A percentile compares a stretch with the other conserved stretches of the same genome.
Conservation (phyloP, 2,113 vertebrate species). For the Chinchilla lanigera region DNA sequence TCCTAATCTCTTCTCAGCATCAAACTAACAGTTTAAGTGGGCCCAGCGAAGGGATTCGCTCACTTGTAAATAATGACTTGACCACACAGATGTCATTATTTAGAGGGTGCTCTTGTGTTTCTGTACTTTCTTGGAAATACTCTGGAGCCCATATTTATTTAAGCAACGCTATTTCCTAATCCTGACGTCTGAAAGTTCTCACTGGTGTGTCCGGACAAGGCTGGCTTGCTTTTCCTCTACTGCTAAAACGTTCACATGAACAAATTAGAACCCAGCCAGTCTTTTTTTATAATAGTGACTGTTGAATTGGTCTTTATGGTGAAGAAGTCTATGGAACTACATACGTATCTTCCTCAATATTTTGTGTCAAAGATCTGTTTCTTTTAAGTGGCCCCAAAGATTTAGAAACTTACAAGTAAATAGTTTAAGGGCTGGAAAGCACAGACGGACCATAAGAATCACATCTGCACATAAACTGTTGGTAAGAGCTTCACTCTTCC, state of each 20-base stretch:
- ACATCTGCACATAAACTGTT: constrained; percentile 30
- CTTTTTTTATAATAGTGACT: constrained; percentile 9
- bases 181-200: not conserved
- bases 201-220: not conserved
- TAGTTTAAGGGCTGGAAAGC: constrained; percentile 53
- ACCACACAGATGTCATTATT: not conserved
- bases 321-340: not conserved
- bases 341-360: not conserved
- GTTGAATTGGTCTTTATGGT: constrained; percentile 24
- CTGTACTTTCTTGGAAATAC: constrained; percentile 3
- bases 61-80: not conserved
- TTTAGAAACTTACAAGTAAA: constrained; percentile 24
- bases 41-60: not conserved
- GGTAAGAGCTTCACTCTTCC: not conserved
- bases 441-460: not conserved
- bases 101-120: not conserved
- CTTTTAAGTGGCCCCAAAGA: not conserved
- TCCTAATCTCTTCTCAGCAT: not conserved
- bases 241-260: not conserved
- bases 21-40: not conserved
- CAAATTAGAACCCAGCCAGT: constrained; percentile 11
- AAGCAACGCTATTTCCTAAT: not conserved
- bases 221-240: not conserved
- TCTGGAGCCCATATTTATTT: not conserved
- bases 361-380: constrained; percentile 51